phyloP scores from a whole-genome alignment of 92 coral and sea anemone genomes.

The Porites cylindrica region DNA sequence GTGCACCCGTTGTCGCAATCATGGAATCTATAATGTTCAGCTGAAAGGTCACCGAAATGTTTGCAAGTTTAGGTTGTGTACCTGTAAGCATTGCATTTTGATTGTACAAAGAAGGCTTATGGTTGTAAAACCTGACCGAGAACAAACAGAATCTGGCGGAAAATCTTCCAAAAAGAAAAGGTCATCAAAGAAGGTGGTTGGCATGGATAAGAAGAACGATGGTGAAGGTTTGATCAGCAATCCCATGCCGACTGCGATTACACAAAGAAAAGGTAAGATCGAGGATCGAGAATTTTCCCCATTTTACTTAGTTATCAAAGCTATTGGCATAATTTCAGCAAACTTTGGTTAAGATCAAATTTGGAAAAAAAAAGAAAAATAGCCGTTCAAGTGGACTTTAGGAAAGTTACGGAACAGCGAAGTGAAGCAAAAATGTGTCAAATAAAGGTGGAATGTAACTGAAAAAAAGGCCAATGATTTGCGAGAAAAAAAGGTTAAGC shows the following conservation, averaged over 20 bases:
- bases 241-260: neutral
- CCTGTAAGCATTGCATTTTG: conserved; percentile 54
- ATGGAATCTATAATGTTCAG: conserved; percentile 47
- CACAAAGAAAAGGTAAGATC: conserved; percentile 14
- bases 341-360: neutral
- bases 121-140: conserved; percentile 7
- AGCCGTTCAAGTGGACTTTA: too few species aligned
- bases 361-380: too few species aligned
- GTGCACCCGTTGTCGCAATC: conserved; percentile 70
- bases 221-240: neutral
- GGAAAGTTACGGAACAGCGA: too few species aligned
- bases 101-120: conserved; percentile 42
- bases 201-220: neutral
- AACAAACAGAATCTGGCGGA: neutral
- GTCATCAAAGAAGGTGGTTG: neutral
- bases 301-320: neutral
- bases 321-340: neutral
- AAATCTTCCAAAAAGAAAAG: conserved; percentile 6
- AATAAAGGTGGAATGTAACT: too few species aligned
- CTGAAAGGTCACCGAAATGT: conserved; percentile 62
- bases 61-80: conserved; percentile 46
- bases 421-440: too few species aligned
- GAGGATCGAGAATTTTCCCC: neutral
- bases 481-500: too few species aligned
- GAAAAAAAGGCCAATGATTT: too few species aligned